These are phyloP conservation scores for Harpalus rubripes DNA, from an alignment of 2,888 invertebrate species.

Conservation along the genomic window DNA sequence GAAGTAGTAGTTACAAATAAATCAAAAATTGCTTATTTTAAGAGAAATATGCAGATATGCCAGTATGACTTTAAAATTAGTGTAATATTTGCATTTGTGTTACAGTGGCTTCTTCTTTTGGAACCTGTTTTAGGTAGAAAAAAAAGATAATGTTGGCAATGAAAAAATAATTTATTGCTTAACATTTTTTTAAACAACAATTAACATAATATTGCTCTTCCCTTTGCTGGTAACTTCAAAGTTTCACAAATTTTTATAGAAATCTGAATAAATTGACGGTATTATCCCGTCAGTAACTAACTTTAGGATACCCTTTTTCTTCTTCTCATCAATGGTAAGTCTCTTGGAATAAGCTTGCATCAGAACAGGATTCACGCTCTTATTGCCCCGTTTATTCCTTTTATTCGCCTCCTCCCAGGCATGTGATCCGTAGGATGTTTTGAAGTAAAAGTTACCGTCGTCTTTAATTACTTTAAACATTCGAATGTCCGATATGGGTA, in stretches of 20 bases:
- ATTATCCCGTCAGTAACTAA: conserved; percentile 30
- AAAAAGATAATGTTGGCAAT: conserved; percentile 28
- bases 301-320: conserved; percentile 32
- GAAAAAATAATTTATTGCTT: conserved; percentile 28
- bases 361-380: conserved; percentile 26
- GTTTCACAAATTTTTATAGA: conserved; percentile 29
- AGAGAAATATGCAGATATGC: conserved; percentile 60
- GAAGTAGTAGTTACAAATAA: conserved; percentile 63
- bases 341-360: conserved; percentile 34
- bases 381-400: conserved; percentile 32
- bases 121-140: conserved; percentile 59
- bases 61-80: conserved; percentile 47
- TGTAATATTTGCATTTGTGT: conserved; percentile 48
- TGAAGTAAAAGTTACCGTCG: conserved; percentile 22
- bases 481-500: conserved; percentile 20
- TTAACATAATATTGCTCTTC: conserved; percentile 27
- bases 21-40: conserved; percentile 63
- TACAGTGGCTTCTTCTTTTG: conserved; percentile 41
- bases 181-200: conserved; percentile 21
- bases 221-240: conserved; percentile 34
- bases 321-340: conserved; percentile 34
- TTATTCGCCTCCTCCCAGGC: conserved; percentile 24
- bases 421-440: conserved; percentile 34
- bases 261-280: conserved; percentile 31
- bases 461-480: conserved; percentile 17